Base-by-base conservation (phyloP, 2,113 vertebrate species). In the Salminus brasiliensis region DNA sequence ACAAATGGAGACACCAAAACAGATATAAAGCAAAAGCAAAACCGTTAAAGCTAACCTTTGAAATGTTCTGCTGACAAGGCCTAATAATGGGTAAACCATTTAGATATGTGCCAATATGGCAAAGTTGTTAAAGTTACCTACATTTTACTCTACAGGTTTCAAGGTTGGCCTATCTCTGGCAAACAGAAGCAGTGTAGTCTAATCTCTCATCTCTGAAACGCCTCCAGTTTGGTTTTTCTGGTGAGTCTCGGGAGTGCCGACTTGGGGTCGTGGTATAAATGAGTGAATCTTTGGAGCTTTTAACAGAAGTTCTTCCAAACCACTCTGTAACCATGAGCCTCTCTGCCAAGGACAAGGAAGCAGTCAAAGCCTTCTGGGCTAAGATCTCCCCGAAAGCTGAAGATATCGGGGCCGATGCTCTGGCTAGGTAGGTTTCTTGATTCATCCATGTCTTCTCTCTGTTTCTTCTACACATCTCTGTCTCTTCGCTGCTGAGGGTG, bases 261-360 rank as follows among this genome's bases (percentile, higher is more conserved):
- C 18, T 72, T 7, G 0, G 5, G 70, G 25, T 73, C 39, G 16
- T 63, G 5, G 34, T 66, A 66, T 66, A 66, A 66, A 66, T 12
- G 29, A 8, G 9, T 34, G 7, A 66, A n/a, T 66, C 9, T 34
- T 8, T 29, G 32, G 21, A 39, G 43, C 69, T 41, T 45, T 69
- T 67, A 49, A 73, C 75, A 66, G 62, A 76, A 67, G 45, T 76
- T 25, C 36, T 67, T 67, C 62, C 47, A 55, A 53, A 41, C 32
- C 15, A 49, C 45, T 76, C 62, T 34, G 23, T 34, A 34, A 71
- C 65, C 21, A 95, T 95, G 95, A 90, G 79, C 83, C 91, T 95
- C 67, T 76, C 87, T 0, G 0, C n/a, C 0, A 18, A 0, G 0
- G 93, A 95, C 77, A 86, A 86, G 63, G 0, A 0, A 36, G 29